These are phyloP conservation scores for Teleogryllus occipitalis DNA, from an alignment of 1,140 invertebrate genomes.

Conservation along the genomic window DNA sequence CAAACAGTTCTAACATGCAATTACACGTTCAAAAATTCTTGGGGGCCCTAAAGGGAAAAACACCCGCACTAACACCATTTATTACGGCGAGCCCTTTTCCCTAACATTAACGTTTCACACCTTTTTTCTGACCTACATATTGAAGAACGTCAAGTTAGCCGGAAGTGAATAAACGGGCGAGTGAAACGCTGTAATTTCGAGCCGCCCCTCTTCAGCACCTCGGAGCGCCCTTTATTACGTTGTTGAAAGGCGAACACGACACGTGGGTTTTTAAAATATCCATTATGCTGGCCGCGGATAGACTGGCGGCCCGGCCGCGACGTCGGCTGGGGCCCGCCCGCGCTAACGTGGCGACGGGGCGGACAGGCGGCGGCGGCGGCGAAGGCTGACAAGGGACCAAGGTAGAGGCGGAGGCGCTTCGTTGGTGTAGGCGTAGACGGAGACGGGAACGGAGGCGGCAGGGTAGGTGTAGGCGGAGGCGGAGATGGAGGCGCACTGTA, in stretches of 20 bases:
- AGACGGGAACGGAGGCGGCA: too few species aligned
- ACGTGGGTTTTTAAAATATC: background rate
- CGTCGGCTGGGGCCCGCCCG: background rate
- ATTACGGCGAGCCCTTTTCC: background rate
- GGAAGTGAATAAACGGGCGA: too few species aligned
- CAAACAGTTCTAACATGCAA: too few species aligned
- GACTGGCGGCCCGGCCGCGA: background rate
- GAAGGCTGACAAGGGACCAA: too few species aligned
- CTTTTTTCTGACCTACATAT: background rate
- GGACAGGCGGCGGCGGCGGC: background rate
- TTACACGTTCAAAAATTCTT: too few species aligned
- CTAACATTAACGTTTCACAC: background rate
- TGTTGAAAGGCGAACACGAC: background rate
- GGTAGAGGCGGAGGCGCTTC: too few species aligned
- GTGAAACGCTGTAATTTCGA: background rate
- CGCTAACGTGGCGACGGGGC: background rate
- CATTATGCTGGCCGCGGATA: background rate
- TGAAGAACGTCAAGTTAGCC: too few species aligned
- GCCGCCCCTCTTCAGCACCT: background rate
- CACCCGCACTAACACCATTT: background rate
- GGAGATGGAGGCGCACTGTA: background rate
- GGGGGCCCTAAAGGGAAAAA: background rate
- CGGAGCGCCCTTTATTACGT: background rate
- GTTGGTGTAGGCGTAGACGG: too few species aligned
- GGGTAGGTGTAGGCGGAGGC: background rate